Percentiles rank a stretch among this genome's conserved stretches.
Evolutionary conservation across 2,888 invertebrate genomes (phyloP).

Genomic region (Notodonta dromedarius): DNA sequence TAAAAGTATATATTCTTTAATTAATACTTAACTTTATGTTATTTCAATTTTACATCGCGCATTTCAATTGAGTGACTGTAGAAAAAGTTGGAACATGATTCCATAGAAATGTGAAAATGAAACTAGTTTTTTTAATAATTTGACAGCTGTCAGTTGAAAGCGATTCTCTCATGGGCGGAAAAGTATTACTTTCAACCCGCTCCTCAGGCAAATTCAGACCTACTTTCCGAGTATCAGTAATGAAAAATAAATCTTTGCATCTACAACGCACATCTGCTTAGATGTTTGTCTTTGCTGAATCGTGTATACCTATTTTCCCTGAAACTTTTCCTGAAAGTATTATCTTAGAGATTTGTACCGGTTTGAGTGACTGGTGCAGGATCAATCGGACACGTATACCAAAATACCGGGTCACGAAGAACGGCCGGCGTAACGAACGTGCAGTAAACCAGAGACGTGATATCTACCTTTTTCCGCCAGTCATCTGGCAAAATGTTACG

Average conservation of each 20-base stretch:
- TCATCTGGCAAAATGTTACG: slow-evolving; percentile 54
- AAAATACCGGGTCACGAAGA: slow-evolving; percentile 62
- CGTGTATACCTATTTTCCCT: slow-evolving; percentile 5
- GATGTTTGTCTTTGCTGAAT: not conserved
- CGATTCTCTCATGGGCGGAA: too few species aligned
- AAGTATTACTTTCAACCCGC: too few species aligned
- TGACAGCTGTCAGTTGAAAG: too few species aligned
- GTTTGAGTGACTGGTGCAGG: slow-evolving; percentile 37
- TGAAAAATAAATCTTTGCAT: not conserved
- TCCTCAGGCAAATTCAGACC: too few species aligned
- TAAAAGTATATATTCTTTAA: too few species aligned
- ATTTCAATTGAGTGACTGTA: too few species aligned
- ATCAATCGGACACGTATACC: slow-evolving; percentile 71
- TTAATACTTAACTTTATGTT: too few species aligned
- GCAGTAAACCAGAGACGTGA: slow-evolving; percentile 80
- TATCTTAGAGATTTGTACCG: slow-evolving; percentile 12
- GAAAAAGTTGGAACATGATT: too few species aligned
- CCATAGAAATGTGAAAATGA: too few species aligned
- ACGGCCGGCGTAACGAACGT: slow-evolving; percentile 64
- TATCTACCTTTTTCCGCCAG: slow-evolving; percentile 58
- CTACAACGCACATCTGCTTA: not conserved
- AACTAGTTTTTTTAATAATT: too few species aligned
- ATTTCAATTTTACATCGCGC: too few species aligned
- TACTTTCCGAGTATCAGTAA: too few species aligned
- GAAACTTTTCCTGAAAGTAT: not conserved